These are phyloP conservation scores for Lepidocyrtinus sp. DNA, from an alignment of 2,888 invertebrate genomes.

Conservation along the genomic window DNA sequence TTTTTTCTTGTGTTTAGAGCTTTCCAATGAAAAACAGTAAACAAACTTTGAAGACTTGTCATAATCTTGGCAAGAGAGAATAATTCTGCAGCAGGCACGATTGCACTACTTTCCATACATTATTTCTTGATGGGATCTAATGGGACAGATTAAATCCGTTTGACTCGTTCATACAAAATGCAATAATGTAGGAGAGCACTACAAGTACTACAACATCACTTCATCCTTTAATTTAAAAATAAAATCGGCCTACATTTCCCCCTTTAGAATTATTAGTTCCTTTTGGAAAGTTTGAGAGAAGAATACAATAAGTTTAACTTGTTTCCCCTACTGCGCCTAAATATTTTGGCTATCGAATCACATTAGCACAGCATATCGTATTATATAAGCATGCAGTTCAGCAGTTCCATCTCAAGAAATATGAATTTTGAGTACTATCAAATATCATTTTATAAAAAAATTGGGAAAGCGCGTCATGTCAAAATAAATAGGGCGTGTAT, in stretches of 20 bases:
- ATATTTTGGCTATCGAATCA: neutral
- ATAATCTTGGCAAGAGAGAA: constrained; percentile 39
- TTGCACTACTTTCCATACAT: constrained; percentile 1
- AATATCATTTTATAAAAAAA: neutral
- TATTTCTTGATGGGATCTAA: constrained; percentile 1
- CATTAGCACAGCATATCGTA: neutral
- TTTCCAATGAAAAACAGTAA: constrained; percentile 19
- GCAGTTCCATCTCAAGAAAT: neutral
- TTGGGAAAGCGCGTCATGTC: constrained; percentile 23
- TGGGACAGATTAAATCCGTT: constrained; percentile 5
- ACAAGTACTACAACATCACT: neutral
- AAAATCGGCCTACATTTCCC: neutral
- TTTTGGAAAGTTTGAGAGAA: no score
- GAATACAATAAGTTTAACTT: neutral
- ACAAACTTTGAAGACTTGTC: constrained; percentile 39
- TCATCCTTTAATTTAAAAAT: neutral
- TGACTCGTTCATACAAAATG: constrained; percentile 24
- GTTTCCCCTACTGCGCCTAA: neutral
- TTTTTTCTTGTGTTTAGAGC: neutral
- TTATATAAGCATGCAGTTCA: neutral
- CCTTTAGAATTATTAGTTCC: neutral
- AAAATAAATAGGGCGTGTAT: constrained; percentile 33
- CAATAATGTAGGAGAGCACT: neutral
- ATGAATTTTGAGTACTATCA: constrained; percentile 10
- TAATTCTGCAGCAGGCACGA: neutral